Evolutionary conservation across 2,113 vertebrate species (phyloP), one percentile per base, ranked within the genome.

Genomic region (Hippopotamus amphibius): DNA sequence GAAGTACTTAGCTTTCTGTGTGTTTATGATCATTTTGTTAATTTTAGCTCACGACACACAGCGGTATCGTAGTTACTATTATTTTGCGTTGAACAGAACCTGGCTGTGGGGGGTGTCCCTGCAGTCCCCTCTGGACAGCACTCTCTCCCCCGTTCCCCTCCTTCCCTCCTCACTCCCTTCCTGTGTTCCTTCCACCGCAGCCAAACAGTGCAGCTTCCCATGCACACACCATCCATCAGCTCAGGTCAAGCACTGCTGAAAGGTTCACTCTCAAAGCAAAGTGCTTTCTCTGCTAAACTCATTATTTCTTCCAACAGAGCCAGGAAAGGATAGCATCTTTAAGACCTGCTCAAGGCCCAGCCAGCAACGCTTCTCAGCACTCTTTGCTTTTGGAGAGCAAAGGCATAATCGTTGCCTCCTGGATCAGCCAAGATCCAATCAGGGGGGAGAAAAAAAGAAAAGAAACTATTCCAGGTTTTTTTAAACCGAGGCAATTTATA

Each of bases 281-380:
- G 96, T 93, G 94, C 90, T 98, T 97, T 98, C 95, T 92, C 79
- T 95, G 86, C 95, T 97, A 95, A 97, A 85, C 17, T 97, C 90
- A 81, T 97, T 96, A 98, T 96, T 98, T 97, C 97, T 97, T 90
- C 87, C 86, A 53, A 21, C 10, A 82, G 71, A 97, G 68, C 68
- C 53, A 77, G 95, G 57, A 88, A 87, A 96, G 88, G 68, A 95
- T 72, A 72, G 88, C 74, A 95, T 86, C 83, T 95, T 94, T 59
- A 93, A 92, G 95, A 84, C 92, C 89, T 0, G 37, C 79, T 90
- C 77, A 53, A 53, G 63, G 77, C 63, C 93, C 90, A 89, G 94
- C 81, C 83, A 79, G 80, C 57, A 72, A 24, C 53, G 69, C 95
- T 95, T 97, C 90, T 89, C 55, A 94, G 77, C n/a, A 33, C 63